Base-by-base conservation (phyloP, 1,140 invertebrate species). In the Listronotus bonariensis region DNA sequence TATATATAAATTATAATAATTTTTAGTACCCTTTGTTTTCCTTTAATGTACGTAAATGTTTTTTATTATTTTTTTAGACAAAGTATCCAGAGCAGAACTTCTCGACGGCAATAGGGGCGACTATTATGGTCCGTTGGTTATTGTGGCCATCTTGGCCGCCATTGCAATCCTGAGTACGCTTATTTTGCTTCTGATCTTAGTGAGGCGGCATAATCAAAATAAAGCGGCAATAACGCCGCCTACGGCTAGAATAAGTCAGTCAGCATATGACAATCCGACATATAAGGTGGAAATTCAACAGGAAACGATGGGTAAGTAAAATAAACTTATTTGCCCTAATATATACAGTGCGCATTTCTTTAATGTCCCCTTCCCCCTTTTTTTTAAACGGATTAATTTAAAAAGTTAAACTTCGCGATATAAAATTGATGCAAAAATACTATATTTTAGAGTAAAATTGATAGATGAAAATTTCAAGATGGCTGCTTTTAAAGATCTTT, bases 231-330 rank as follows among this genome's bases (percentile, higher is more conserved):
- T 90, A 60, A 88, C 86, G 65, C 82, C 81, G 14, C 82, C 82
- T 41, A 86, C 87, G n/a, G 82, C 87, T 36, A 84, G 88, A 72
- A 88, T 89, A 56, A 88, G 86, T 12, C 84, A 89, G 52, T 88
- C 92, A 8, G 92, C 92, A 43, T 95, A 95, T 76, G 93, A 96
- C 78, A 96, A 95, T 83, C 93, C 93, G 56, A 93, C 92, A 72
- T 96, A 95, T 83, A 96, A 95, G 87, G 90, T 95, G 81, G 90
- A 93, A 80, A 87, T 92, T 80, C 90, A 93, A 81, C 91, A 93
- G 83, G 91, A 93, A 82, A 92, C 90, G 77, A 92, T 93, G 90
- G 89, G 91, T 92, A 86, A 82, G 81, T 81, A 38, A n/a, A 53
- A 8, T n/a, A n/a, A n/a, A n/a, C n/a, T n/a, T n/a, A n/a, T n/a